Evolutionary conservation across 2,797 vertebrate species (phyloP).

Genomic region (Sebastes oblongus): DNA sequence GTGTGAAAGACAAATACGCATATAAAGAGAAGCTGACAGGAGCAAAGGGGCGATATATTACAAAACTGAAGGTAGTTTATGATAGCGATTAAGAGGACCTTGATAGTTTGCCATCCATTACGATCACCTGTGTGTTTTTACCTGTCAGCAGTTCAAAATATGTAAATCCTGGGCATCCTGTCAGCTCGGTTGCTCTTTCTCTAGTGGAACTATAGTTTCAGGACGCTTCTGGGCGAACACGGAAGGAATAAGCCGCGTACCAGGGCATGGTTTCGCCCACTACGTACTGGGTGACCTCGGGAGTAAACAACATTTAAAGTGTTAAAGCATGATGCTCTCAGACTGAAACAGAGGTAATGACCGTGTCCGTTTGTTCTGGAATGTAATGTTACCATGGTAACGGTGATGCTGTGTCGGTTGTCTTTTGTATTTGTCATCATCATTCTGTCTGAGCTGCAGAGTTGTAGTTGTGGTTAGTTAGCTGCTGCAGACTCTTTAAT

Average conservation of each 20-base stretch:
- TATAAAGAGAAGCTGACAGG: too few species aligned
- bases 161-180: too few species aligned
- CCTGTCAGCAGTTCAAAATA: too few species aligned
- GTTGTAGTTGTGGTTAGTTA: not conserved
- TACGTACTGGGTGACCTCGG: not conserved
- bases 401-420: not conserved
- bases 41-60: too few species aligned
- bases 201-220: constrained; percentile 27
- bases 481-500: not conserved
- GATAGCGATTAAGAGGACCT: too few species aligned
- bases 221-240: not conserved
- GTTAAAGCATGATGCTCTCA: not conserved
- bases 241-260: constrained; percentile 43
- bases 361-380: fast-evolving
- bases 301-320: not conserved
- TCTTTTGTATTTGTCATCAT: too few species aligned
- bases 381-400: too few species aligned
- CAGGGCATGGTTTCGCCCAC: not conserved
- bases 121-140: too few species aligned
- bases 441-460: not conserved
- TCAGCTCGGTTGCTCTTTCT: too few species aligned
- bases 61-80: too few species aligned
- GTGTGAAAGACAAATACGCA: too few species aligned
- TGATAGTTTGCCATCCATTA: too few species aligned
- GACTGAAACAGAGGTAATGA: constrained; percentile 15